These are phyloP conservation scores for Gymnothorax reevesii DNA, from an alignment of 2,797 vertebrate species.

Conservation along the genomic window DNA sequence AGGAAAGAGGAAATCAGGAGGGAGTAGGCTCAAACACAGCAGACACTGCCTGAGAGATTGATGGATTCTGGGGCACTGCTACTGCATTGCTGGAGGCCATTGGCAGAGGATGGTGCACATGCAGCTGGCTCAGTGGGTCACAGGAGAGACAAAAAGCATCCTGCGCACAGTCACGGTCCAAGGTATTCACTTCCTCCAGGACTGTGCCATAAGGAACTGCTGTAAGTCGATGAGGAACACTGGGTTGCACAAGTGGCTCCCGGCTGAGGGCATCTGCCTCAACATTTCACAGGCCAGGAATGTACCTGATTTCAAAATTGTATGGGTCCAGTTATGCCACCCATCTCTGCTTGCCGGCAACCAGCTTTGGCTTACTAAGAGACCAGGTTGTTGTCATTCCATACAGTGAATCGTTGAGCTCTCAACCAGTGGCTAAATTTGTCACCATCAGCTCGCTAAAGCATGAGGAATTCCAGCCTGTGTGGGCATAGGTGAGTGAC, in stretches of 20 bases:
- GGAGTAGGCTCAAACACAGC: neutral
- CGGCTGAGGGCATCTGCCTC: slow-evolving; percentile 29
- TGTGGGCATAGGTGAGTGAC: slow-evolving; percentile 14
- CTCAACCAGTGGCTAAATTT: slow-evolving; percentile 15
- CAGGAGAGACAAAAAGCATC: neutral
- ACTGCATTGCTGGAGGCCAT: too few species aligned
- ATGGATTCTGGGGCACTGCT: neutral
- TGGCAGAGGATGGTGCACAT: neutral
- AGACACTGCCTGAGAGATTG: neutral
- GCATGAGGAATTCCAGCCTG: neutral
- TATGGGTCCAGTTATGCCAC: slow-evolving; percentile 5
- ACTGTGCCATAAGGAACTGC: neutral
- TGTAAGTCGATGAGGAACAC: neutral
- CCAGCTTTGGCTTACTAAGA: slow-evolving; percentile 12
- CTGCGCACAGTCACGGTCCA: neutral
- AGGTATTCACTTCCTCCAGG: neutral
- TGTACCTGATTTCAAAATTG: slow-evolving; percentile 24
- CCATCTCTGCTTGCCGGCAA: slow-evolving; percentile 11
- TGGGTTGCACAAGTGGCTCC: neutral
- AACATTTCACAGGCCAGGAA: slow-evolving; percentile 26
- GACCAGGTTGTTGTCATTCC: slow-evolving; percentile 9
- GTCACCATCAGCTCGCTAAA: slow-evolving; percentile 5
- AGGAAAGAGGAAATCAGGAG: neutral
- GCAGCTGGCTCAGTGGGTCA: neutral
- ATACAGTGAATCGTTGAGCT: slow-evolving; percentile 12